A percentile compares a stretch with the other conserved stretches of the same genome.
These are phyloP conservation scores for Thunnus albacares DNA, from an alignment of 2,797 vertebrate species.

Conservation along the genomic window DNA sequence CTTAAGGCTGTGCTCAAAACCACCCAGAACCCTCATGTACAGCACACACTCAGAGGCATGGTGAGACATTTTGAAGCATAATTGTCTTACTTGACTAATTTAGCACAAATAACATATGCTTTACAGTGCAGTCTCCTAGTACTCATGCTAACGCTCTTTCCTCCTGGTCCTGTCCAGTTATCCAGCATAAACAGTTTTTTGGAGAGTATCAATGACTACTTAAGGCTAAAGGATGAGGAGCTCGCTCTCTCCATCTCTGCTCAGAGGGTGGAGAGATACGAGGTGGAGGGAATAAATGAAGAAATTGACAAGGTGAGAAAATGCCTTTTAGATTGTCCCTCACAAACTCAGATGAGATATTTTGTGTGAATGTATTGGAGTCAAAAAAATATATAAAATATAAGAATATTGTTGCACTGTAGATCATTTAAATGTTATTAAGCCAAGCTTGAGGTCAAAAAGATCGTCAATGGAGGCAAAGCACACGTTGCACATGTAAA, in stretches of 20 bases:
- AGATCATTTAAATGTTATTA: too few species aligned
- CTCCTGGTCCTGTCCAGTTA: slow-evolving; percentile 73
- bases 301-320: slow-evolving; percentile 89
- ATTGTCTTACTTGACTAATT: background rate
- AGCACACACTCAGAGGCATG: slow-evolving; percentile 82
- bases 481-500: background rate
- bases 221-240: slow-evolving; percentile 84
- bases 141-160: background rate
- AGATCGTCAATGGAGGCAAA: background rate
- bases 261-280: slow-evolving; percentile 87
- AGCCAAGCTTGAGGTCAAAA: too few species aligned
- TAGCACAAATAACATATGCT: background rate
- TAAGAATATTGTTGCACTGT: too few species aligned
- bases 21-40: slow-evolving; percentile 75
- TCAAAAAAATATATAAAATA: too few species aligned
- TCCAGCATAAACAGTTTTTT: slow-evolving; percentile 84
- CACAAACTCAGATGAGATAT: background rate
- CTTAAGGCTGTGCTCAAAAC: slow-evolving; percentile 88
- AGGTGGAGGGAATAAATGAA: slow-evolving; percentile 87
- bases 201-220: slow-evolving; percentile 85
- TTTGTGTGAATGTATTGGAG: background rate
- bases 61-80: slow-evolving; percentile 61
- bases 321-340: background rate
- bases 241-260: slow-evolving; percentile 81
- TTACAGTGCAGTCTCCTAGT: background rate